Evolutionary conservation across 2,797 vertebrate genomes (phyloP), one percentile per base, ranked within the genome.

Genomic region (Chiropotes sagulatus): DNA sequence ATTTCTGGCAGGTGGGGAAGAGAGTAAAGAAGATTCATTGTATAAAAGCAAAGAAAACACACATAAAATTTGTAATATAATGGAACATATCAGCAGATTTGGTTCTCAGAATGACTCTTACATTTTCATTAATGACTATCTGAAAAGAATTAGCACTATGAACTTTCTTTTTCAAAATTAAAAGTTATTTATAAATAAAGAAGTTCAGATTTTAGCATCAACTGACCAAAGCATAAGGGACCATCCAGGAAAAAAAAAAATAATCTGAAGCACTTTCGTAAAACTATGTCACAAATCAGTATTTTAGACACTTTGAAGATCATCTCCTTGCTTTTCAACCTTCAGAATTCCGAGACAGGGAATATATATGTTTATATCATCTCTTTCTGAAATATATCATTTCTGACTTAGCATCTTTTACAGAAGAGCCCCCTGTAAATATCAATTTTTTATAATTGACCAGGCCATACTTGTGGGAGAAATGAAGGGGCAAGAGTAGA

Each of bases 211-310:
- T 88, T 88, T 78, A 90, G 39, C 41, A 88, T 44, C 81, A 95
- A 78, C 64, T 95, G 76, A 87, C 15, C 92, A 93, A 97, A 96
- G 44, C 70, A 86, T 64, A 95, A 94, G 54, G 13, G 44, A 88
- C 9, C 61, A 85, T 75, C 5, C 22, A 80, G 20, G 17, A 30
- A 87, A 57, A 84, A 96, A n/a, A 87, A 67, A 95, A 76, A 80
- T 87, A 83, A 88, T 64, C 64, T 75, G 84, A 96, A 92, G 76
- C 6, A 48, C 73, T 87, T 97, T 94, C 94, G 13, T 90, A 95
- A 81, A 96, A 96, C 73, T 96, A 58, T 90, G 81, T 64, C 78
- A 95, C 78, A 97, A 94, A 98, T 97, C 97, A 97, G 54, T 97
- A 95, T 93, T 97, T 83, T 83, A 67, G 79, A 97, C 80, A 81